A percentile compares a stretch with the other conserved stretches of the same genome.
Conservation (phyloP, 2,888 invertebrate genomes). For the Aspidiotus destructor region DNA sequence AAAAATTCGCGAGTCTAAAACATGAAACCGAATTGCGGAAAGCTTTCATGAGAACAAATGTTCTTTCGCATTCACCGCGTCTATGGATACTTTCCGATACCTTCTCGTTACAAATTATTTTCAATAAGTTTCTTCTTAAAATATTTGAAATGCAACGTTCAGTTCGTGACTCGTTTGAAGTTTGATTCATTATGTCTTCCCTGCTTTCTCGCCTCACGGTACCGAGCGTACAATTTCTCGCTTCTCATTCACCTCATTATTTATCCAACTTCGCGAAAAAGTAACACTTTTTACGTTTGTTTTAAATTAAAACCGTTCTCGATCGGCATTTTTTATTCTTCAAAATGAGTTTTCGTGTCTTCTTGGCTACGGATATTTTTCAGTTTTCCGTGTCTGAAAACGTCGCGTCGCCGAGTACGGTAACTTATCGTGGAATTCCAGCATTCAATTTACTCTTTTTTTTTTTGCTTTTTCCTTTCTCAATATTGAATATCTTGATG, state of each 20-base stretch:
- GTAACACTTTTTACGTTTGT: neutral
- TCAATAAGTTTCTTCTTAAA: conserved; percentile 1
- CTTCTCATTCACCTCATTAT: conserved; percentile 2
- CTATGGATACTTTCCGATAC: neutral
- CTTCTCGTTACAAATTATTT: neutral
- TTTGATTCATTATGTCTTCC: neutral
- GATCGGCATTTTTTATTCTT: neutral
- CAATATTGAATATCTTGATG: too few species aligned
- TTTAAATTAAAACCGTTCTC: conserved; percentile 4
- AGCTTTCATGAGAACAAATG: neutral
- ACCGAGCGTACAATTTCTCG: neutral
- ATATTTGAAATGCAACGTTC: neutral
- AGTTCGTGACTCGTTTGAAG: conserved; percentile 4
- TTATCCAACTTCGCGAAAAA: neutral
- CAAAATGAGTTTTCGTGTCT: neutral
- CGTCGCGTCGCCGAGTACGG: too few species aligned
- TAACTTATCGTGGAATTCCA: too few species aligned
- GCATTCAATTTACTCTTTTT: too few species aligned
- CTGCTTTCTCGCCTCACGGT: neutral
- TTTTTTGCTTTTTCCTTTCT: too few species aligned
- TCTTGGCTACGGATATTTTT: neutral
- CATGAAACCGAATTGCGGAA: neutral
- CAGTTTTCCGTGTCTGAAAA: too few species aligned
- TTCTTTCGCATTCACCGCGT: neutral
- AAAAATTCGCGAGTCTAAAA: neutral